A percentile compares a stretch with the other conserved stretches of the same genome.
Evolutionary conservation across 2,797 vertebrate genomes (phyloP).

Genomic region (Danio kyathit): DNA sequence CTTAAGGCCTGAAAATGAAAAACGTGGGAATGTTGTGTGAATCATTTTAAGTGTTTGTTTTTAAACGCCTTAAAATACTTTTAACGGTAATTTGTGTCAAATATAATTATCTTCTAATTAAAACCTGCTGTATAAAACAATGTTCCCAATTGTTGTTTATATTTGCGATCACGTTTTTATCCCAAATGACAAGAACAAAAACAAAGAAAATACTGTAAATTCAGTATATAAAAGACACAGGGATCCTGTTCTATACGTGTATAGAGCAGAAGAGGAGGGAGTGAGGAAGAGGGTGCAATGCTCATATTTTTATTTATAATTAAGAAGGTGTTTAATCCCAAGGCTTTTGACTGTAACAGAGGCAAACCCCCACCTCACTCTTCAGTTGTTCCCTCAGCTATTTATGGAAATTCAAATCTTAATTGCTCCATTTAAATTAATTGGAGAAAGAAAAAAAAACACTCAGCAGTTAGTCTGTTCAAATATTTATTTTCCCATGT

Average conservation of each 20-base stretch:
- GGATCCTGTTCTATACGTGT: not conserved
- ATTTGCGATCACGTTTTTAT: not conserved
- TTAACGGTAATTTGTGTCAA: not conserved
- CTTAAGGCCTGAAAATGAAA: too few species aligned
- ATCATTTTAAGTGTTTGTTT: too few species aligned
- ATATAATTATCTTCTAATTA: not conserved
- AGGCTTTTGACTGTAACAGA: slow-evolving; percentile 31
- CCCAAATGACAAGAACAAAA: not conserved
- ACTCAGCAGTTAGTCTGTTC: slow-evolving; percentile 60
- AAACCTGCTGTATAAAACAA: not conserved
- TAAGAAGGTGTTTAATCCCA: slow-evolving; percentile 46
- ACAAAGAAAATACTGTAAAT: not conserved
- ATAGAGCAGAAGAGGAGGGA: not conserved
- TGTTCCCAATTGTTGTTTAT: not conserved
- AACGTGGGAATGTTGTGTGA: too few species aligned
- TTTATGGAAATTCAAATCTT: slow-evolving; percentile 68
- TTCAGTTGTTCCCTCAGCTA: slow-evolving; percentile 60
- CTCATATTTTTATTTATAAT: slow-evolving; percentile 47
- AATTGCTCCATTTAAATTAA: slow-evolving; percentile 69
- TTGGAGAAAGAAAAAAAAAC: slow-evolving; percentile 55
- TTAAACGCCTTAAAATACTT: too few species aligned
- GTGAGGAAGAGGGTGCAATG: not conserved
- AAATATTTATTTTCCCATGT: slow-evolving; percentile 63
- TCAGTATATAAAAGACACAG: not conserved
- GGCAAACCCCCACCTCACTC: slow-evolving; percentile 23